Evolutionary conservation across 1,140 invertebrate genomes (phyloP), one percentile per base, ranked within the genome.

Genomic region (Drosophila bifasciata): DNA sequence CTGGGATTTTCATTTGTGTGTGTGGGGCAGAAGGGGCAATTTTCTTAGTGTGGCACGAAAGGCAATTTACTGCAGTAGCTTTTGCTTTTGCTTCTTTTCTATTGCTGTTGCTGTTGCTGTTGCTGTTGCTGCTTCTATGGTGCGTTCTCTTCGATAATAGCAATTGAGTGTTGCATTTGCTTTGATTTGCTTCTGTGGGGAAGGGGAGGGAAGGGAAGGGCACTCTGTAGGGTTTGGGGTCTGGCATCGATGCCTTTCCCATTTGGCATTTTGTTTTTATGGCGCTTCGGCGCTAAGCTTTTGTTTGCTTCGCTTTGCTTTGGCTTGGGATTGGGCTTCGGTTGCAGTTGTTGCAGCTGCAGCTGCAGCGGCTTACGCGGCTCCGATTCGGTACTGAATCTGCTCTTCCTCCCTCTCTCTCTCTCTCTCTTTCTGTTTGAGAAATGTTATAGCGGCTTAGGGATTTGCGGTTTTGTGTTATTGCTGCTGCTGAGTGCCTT

Each of bases 121-220:
- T 70, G 58, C 46, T 71, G 66, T 59, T 55, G 56, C 72, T 45
- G 50, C 51, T 43, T 36, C 9, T 28, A 46, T 53, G 43, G n/a
- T 21, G 67, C 60, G 67, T 40, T 53, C 5, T 16, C 21, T 41
- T 80, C 80, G 80, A 85, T 84, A 84, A 84, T 84, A 66, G 72
- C 72, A 84, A 84, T 85, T 79, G 80, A 79, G 80, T 79, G 59
- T 84, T 84, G 80, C 83, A 86, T 85, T 84, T 79, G 72, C 76
- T 76, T 84, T 84, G 80, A 84, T 84, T 84, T 84, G 80, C 55
- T 76, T 68, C 63, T 67, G 60, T 13, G 28, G 2, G 28, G n/a
- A n/a, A n/a, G n/a, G n/a, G n/a, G n/a, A n/a, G n/a, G n/a, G n/a
- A n/a, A n/a, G n/a, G n/a, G n/a, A n/a, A n/a, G n/a, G n/a, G n/a